Conservation (phyloP, 2,888 invertebrate species). For the Cacoxenus indagator region DNA sequence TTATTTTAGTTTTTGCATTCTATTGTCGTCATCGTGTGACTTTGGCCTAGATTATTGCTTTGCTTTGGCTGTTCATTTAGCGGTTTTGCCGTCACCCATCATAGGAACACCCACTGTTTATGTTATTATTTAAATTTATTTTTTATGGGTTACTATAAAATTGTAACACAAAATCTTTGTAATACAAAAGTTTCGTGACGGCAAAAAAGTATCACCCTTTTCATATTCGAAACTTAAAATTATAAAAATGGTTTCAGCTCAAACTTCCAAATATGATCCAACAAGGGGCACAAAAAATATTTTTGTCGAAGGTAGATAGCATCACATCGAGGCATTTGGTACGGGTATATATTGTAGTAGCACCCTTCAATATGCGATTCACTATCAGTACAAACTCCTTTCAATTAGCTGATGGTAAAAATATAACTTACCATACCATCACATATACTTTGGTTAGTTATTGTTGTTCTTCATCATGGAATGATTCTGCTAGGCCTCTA, state of each 20-base stretch:
- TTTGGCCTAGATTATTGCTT: constrained; percentile 52
- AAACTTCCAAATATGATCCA: neutral
- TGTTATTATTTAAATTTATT: neutral
- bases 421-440: too few species aligned
- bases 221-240: neutral
- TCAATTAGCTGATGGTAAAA: too few species aligned
- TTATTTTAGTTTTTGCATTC: constrained; percentile 13
- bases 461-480: neutral
- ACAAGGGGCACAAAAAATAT: neutral
- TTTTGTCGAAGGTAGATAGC: too few species aligned
- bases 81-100: constrained; percentile 3
- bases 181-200: neutral
- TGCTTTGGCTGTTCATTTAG: neutral
- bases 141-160: too few species aligned
- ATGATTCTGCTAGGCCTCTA: neutral
- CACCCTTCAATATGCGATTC: too few species aligned
- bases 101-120: neutral
- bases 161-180: neutral
- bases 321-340: too few species aligned
- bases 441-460: neutral
- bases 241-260: neutral
- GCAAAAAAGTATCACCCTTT: constrained; percentile 15
- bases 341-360: too few species aligned
- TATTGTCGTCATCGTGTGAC: constrained; percentile 27
- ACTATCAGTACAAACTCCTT: too few species aligned